A percentile compares a stretch with the other conserved stretches of the same genome.
Conservation (phyloP, 2,797 vertebrate species). For the Propithecus deckenii region DNA sequence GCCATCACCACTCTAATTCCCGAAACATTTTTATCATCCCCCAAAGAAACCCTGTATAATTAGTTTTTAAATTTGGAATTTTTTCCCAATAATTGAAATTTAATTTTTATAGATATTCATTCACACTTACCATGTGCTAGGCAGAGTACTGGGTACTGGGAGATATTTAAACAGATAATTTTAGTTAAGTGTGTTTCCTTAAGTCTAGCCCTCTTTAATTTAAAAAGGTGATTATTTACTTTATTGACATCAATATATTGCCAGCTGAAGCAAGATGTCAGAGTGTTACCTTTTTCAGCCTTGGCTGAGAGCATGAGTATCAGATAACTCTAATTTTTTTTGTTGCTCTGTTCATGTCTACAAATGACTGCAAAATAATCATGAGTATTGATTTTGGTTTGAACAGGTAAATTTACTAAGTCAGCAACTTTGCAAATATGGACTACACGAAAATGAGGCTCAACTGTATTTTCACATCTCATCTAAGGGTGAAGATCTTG, state of each 20-base stretch:
- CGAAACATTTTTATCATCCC: neutral
- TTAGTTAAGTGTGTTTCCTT: neutral
- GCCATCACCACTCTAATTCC: neutral
- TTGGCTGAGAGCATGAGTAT: neutral
- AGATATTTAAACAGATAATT: neutral
- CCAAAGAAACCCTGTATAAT: neutral
- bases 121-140: neutral
- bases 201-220: neutral
- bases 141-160: neutral
- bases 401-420: neutral
- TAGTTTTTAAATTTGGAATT: constrained; percentile 27
- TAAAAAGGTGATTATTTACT: neutral
- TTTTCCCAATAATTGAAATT: neutral
- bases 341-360: neutral
- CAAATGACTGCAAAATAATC: neutral
- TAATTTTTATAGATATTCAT: neutral
- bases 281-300: neutral
- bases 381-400: neutral
- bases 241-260: neutral
- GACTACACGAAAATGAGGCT: neutral
- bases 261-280: neutral
- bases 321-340: neutral
- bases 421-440: neutral
- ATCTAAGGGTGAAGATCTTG: neutral
- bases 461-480: neutral